These are phyloP conservation scores for Drosophila peninsularis DNA, from an alignment of 2,888 invertebrate genomes.

Conservation along the genomic window DNA sequence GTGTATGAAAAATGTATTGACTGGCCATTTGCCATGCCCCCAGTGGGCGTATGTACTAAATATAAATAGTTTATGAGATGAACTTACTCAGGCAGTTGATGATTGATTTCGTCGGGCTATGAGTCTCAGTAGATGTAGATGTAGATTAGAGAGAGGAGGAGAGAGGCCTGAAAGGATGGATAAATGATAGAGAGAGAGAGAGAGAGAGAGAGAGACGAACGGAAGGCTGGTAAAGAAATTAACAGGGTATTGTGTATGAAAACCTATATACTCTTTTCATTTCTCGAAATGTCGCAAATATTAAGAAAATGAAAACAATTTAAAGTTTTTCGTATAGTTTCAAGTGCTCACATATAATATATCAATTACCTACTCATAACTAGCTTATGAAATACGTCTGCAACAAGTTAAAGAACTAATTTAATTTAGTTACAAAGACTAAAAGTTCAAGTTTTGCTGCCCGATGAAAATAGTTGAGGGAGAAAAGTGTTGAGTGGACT, in stretches of 20 bases:
- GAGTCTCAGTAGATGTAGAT: not conserved
- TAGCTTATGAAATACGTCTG: not conserved
- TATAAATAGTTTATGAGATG: not conserved
- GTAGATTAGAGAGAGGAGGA: too few species aligned
- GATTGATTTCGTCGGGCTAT: slow-evolving; percentile 2
- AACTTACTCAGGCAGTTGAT: not conserved
- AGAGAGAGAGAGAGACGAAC: too few species aligned
- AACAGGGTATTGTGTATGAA: not conserved
- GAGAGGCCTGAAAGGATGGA: too few species aligned
- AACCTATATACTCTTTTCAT: not conserved
- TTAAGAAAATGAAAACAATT: not conserved
- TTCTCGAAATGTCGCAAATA: not conserved
- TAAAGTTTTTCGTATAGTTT: not conserved
- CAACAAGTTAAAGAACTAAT: not conserved
- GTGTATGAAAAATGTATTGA: not conserved
- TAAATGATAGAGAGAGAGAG: not conserved
- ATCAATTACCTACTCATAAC: not conserved
- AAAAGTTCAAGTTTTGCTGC: slow-evolving; percentile 1
- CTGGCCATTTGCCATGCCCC: not conserved
- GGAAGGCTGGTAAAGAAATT: too few species aligned
- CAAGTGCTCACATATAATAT: not conserved
- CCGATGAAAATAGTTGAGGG: not conserved
- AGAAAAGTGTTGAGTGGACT: not conserved
- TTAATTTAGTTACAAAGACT: not conserved
- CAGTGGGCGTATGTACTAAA: not conserved